Evolutionary conservation across 2,113 vertebrate genomes (phyloP).

Genomic region (Periophthalmus modestus): DNA sequence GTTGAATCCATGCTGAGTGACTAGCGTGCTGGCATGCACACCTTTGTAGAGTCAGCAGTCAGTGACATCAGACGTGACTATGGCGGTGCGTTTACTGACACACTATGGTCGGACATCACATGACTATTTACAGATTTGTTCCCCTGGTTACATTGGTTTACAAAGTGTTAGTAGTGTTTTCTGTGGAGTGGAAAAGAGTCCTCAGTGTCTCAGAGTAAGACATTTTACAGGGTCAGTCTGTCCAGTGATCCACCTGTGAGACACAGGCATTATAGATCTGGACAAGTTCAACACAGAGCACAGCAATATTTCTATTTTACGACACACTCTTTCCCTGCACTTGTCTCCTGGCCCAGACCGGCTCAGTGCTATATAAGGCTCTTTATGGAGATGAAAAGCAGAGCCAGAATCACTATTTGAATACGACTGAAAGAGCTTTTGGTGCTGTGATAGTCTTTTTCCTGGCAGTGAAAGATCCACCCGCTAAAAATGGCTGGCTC

Average conservation of each 20-base stretch:
- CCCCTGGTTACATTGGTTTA: background rate
- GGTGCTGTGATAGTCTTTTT: constrained; percentile 68
- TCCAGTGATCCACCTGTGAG: constrained; percentile 57
- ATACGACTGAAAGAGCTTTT: constrained; percentile 61
- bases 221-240: constrained; percentile 5
- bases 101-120: no score
- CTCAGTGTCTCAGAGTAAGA: constrained; percentile 34
- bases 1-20: no score
- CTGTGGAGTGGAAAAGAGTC: constrained; percentile 25
- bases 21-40: no score
- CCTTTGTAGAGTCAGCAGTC: no score
- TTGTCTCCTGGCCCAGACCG: constrained; percentile 31
- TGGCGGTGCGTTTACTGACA: no score
- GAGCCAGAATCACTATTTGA: constrained; percentile 57
- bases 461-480: constrained; percentile 59
- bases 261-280: constrained; percentile 63
- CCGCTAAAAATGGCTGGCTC: constrained; percentile 46
- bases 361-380: constrained; percentile 56
- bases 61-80: no score
- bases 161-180: background rate
- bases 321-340: constrained; percentile 44
- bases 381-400: constrained; percentile 67
- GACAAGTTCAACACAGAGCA: constrained; percentile 59
- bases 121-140: no score
- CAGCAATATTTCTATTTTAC: constrained; percentile 66